Percentiles rank a stretch among this genome's conserved stretches.
phyloP scores from a whole-genome alignment of 1,140 invertebrate species.

The Diorhabda elongata region DNA sequence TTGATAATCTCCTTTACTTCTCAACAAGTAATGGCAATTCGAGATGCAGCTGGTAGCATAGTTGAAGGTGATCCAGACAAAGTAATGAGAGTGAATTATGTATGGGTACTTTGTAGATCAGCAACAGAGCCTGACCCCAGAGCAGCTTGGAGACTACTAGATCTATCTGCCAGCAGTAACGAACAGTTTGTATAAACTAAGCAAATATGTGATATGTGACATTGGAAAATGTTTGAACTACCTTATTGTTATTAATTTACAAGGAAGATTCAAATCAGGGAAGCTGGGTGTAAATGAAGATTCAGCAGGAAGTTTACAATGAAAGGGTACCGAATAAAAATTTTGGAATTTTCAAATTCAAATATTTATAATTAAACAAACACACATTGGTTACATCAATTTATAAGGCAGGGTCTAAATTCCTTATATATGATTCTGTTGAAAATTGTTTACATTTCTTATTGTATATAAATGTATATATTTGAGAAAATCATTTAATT shows the following conservation, averaged over 20 bases:
- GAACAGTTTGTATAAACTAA: constrained; percentile 79
- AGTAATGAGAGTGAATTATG: constrained; percentile 89
- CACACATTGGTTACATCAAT: too few species aligned
- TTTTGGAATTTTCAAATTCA: too few species aligned
- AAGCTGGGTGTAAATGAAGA: too few species aligned
- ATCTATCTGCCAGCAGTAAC: constrained; percentile 81
- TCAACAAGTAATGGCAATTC: constrained; percentile 93
- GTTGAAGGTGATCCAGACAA: constrained; percentile 96
- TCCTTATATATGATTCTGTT: too few species aligned
- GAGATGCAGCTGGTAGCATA: constrained; percentile 77
- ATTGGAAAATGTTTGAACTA: constrained; percentile 11
- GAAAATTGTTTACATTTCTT: too few species aligned
- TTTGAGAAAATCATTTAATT: too few species aligned
- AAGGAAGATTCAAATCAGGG: constrained; percentile 14
- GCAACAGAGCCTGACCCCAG: constrained; percentile 88
- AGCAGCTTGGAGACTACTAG: constrained; percentile 94
- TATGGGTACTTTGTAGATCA: constrained; percentile 97
- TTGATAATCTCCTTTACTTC: constrained; percentile 92
- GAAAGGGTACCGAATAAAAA: too few species aligned
- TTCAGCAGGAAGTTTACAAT: too few species aligned
- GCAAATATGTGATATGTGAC: not conserved
- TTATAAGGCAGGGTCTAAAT: too few species aligned
- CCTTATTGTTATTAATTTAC: constrained; percentile 18
- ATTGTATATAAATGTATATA: too few species aligned
- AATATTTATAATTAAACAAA: too few species aligned